Evolutionary conservation across 2,113 vertebrate species (phyloP).

Genomic region (Paramormyrops kingsleyae): DNA sequence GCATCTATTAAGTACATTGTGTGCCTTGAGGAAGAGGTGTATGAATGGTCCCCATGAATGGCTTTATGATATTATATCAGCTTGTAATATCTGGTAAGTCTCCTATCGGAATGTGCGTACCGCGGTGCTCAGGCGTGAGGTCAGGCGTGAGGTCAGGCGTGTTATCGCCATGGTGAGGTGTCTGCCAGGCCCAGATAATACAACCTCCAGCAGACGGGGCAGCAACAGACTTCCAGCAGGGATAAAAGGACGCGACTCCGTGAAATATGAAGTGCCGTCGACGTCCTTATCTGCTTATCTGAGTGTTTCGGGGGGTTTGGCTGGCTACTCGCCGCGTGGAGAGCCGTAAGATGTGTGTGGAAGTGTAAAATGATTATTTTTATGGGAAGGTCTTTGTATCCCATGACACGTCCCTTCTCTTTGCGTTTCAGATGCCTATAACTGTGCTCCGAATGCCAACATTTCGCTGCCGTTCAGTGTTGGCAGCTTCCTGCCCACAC

Average conservation of each 20-base stretch:
- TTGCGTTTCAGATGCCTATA: slow-evolving; percentile 77
- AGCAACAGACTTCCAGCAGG: not conserved
- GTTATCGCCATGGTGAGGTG: not conserved
- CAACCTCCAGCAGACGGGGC: not conserved
- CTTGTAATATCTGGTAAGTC: not conserved
- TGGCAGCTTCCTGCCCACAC: slow-evolving; percentile 70
- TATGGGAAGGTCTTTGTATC: not conserved
- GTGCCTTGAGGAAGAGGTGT: not conserved
- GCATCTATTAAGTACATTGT: not conserved
- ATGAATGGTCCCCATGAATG: not conserved
- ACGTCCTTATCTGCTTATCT: not conserved
- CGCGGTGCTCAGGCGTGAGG: not conserved
- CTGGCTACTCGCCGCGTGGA: not conserved
- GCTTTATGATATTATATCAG: not conserved
- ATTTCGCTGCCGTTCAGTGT: slow-evolving; percentile 68
- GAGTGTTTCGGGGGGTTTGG: not conserved
- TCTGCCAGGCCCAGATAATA: not conserved
- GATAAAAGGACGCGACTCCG: not conserved
- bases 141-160: not conserved
- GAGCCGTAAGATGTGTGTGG: not conserved
- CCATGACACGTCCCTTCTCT: slow-evolving; percentile 30
- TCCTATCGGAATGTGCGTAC: not conserved
- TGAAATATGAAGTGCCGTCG: not conserved
- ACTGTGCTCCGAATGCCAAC: slow-evolving; percentile 71
- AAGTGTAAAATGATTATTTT: not conserved